phyloP scores from a whole-genome alignment of 2,888 invertebrate species.

The Platynereis dumerilii region DNA sequence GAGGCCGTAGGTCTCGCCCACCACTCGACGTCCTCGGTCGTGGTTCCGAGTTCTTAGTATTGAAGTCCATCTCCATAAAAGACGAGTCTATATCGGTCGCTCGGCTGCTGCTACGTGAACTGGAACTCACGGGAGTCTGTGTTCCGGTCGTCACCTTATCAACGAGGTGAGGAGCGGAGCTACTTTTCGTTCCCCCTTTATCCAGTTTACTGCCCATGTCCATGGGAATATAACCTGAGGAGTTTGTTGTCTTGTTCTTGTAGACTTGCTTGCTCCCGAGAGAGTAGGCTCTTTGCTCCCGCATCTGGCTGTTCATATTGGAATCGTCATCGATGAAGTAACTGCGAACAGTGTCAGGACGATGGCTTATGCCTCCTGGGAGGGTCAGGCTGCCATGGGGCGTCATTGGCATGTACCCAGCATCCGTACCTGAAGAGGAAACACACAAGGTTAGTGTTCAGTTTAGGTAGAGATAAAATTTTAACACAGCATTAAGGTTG shows the following conservation, averaged over 20 bases:
- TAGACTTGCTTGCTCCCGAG: slow-evolving; percentile 77
- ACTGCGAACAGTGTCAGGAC: slow-evolving; percentile 80
- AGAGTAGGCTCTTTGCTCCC: slow-evolving; percentile 76
- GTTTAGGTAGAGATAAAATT: too few relatives aligned
- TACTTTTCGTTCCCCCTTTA: slow-evolving; percentile 67
- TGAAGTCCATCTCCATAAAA: slow-evolving; percentile 60
- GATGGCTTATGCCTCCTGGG: slow-evolving; percentile 64
- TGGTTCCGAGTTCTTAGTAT: slow-evolving; percentile 41
- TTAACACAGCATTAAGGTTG: too few relatives aligned
- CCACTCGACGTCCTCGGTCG: slow-evolving; percentile 23
- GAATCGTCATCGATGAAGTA: slow-evolving; percentile 68
- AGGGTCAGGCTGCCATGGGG: slow-evolving; percentile 75
- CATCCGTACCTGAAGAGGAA: too few relatives aligned
- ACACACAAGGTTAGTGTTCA: too few relatives aligned
- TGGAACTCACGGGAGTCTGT: slow-evolving; percentile 36
- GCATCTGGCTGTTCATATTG: slow-evolving; percentile 58
- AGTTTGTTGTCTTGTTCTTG: slow-evolving; percentile 35
- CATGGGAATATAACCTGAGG: slow-evolving; percentile 32
- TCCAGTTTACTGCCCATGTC: slow-evolving; percentile 44
- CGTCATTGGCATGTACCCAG: slow-evolving; percentile 36
- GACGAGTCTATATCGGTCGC: slow-evolving; percentile 48
- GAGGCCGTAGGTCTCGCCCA: slow-evolving; percentile 21
- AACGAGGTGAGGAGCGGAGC: slow-evolving; percentile 73
- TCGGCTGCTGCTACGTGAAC: slow-evolving; percentile 36
- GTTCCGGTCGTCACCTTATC: slow-evolving; percentile 28